Evolutionary conservation across 2,888 invertebrate genomes (phyloP).

Genomic region (Ecliptopera silaceata): DNA sequence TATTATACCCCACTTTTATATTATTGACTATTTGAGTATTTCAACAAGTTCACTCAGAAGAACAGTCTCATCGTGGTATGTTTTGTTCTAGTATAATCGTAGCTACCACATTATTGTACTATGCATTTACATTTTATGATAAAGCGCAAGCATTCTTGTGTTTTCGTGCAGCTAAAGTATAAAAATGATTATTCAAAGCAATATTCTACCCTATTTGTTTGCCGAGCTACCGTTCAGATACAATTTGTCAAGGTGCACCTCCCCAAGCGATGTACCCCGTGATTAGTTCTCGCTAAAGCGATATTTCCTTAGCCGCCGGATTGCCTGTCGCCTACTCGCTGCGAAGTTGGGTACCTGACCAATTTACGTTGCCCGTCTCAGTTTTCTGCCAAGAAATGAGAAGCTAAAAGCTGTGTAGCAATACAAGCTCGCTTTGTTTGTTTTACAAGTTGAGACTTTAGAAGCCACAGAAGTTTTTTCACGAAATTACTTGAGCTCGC

Average conservation of each 20-base stretch:
- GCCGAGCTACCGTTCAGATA: not conserved
- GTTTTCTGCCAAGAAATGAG: slow-evolving; percentile 14
- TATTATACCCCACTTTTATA: too few species aligned
- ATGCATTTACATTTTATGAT: too few species aligned
- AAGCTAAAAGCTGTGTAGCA: not conserved
- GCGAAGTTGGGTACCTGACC: slow-evolving; percentile 19
- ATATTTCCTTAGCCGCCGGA: slow-evolving; percentile 8
- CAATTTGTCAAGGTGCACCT: slow-evolving; percentile 7
- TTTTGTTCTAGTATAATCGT: too few species aligned
- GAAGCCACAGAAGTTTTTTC: slow-evolving; percentile 15
- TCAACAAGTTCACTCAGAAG: too few species aligned
- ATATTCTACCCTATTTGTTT: slow-evolving; percentile 2
- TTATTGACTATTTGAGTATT: too few species aligned
- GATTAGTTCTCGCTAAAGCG: slow-evolving; percentile 17
- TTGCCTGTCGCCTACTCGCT: slow-evolving; percentile 17
- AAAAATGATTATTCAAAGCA: not conserved
- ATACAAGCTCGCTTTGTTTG: not conserved
- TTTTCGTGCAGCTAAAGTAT: not conserved
- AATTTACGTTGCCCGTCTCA: slow-evolving; percentile 8
- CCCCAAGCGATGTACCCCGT: slow-evolving; percentile 1
- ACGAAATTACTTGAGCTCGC: too few species aligned
- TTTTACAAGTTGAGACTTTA: not conserved
- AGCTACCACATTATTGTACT: too few species aligned
- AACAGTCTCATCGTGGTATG: too few species aligned
- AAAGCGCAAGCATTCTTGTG: too few species aligned